These are phyloP conservation scores for Drosophila prosaltans DNA, from an alignment of 1,140 invertebrate species.

Conservation along the genomic window DNA sequence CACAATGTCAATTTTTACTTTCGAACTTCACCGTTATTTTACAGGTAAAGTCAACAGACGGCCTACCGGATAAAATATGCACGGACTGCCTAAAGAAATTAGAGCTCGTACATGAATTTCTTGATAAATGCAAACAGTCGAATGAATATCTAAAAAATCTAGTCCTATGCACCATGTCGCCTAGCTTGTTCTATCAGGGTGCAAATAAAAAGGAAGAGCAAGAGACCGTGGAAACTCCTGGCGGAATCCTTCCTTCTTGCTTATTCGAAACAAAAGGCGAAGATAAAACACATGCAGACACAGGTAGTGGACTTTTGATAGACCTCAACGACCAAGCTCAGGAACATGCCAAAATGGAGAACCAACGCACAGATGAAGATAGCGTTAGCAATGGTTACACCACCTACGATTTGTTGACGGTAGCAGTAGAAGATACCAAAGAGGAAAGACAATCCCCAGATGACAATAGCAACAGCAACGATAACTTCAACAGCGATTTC, in stretches of 20 bases:
- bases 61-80: constrained; percentile 71
- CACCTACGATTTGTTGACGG: too few species aligned
- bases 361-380: too few species aligned
- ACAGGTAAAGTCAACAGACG: constrained; percentile 54
- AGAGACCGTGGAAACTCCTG: not conserved
- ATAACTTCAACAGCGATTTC: constrained; percentile 8
- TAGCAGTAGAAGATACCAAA: not conserved
- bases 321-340: not conserved
- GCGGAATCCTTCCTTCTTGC: not conserved
- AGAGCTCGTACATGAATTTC: constrained; percentile 45
- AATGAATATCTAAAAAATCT: constrained; percentile 54
- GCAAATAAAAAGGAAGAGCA: not conserved
- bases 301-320: not conserved
- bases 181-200: constrained; percentile 29
- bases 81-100: constrained; percentile 42
- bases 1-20: not conserved
- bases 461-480: not conserved
- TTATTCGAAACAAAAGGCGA: not conserved
- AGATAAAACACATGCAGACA: not conserved
- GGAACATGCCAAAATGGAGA: too few species aligned
- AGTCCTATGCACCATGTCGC: constrained; percentile 58
- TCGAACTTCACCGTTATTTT: not conserved
- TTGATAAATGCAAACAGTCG: constrained; percentile 47
- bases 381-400: too few species aligned
- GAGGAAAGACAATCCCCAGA: not conserved